Evolutionary conservation across 2,888 invertebrate genomes (phyloP).

Genomic region (Artemia sinica): DNA sequence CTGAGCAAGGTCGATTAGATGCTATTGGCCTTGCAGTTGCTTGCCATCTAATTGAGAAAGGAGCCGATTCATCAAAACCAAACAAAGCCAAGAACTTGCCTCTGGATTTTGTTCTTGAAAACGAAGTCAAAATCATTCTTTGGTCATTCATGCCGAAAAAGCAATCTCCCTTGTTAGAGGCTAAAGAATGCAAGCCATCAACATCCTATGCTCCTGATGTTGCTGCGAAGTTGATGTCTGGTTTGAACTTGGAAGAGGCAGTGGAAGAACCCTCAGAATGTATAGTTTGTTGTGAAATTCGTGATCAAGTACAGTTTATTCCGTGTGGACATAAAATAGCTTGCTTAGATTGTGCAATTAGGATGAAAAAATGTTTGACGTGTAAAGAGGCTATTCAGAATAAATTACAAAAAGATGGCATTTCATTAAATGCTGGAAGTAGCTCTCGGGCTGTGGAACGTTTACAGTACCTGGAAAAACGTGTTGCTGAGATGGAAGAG

Average conservation of each 20-base stretch:
- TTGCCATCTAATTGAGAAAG: slow-evolving; percentile 34
- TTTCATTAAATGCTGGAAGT: slow-evolving; percentile 30
- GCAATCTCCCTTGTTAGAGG: slow-evolving; percentile 18
- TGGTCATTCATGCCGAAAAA: slow-evolving; percentile 29
- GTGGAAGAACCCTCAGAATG: slow-evolving; percentile 37
- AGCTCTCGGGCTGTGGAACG: slow-evolving; percentile 48
- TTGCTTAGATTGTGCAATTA: slow-evolving; percentile 53
- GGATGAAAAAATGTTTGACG: slow-evolving; percentile 57
- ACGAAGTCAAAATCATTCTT: no score
- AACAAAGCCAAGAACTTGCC: slow-evolving; percentile 33
- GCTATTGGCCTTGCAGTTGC: no score
- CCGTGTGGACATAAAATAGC: slow-evolving; percentile 56
- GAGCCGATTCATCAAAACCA: slow-evolving; percentile 29
- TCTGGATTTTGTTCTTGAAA: slow-evolving; percentile 31
- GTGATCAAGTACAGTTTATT: slow-evolving; percentile 45
- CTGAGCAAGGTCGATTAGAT: no score
- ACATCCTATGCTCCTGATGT: background rate
- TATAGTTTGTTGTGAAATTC: slow-evolving; percentile 51
- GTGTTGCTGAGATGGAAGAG: slow-evolving; percentile 70
- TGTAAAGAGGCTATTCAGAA: slow-evolving; percentile 46
- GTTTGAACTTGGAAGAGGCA: slow-evolving; percentile 52
- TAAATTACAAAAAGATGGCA: no score
- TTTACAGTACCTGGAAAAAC: slow-evolving; percentile 50
- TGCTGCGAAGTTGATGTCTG: slow-evolving; percentile 37
- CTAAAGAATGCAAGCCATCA: no score